Evolutionary conservation across 1,140 invertebrate species (phyloP).

Genomic region (Scaptomyza graminum): DNA sequence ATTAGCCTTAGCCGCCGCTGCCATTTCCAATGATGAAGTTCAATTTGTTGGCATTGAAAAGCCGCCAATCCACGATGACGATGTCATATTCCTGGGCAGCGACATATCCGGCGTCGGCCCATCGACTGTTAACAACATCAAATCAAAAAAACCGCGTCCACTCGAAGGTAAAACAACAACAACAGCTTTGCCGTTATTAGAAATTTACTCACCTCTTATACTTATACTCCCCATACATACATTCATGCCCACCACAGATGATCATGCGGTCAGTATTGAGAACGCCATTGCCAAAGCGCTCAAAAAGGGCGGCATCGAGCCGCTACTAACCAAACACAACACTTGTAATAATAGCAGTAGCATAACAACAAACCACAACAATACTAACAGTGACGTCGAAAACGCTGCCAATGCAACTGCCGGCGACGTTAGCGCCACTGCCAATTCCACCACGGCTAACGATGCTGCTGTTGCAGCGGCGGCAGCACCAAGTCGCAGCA

Average conservation of each 20-base stretch:
- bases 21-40: conserved; percentile 46
- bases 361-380: conserved; percentile 7
- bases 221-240: not conserved
- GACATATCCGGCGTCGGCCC: conserved; percentile 3
- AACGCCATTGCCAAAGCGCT: conserved; percentile 89
- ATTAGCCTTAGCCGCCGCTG: conserved; percentile 8
- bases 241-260: conserved; percentile 84
- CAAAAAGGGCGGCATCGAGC: conserved; percentile 85
- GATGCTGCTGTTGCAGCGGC: conserved; percentile 24
- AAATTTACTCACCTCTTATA: not conserved
- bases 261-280: conserved; percentile 90
- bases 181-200: not conserved
- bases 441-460: not conserved
- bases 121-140: conserved; percentile 6
- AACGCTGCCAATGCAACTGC: not conserved
- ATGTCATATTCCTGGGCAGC: conserved; percentile 49
- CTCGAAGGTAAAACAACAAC: conserved; percentile 58
- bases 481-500: conserved; percentile 68
- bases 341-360: conserved; percentile 6
- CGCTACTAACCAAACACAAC: conserved; percentile 79
- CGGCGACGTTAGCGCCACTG: conserved; percentile 8
- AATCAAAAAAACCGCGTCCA: conserved; percentile 62
- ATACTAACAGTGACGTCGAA: conserved; percentile 30
- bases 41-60: conserved; percentile 56
- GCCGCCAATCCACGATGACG: conserved; percentile 37